These are phyloP conservation scores for Scolopax rusticola DNA, from an alignment of 2,797 vertebrate genomes.

Conservation along the genomic window DNA sequence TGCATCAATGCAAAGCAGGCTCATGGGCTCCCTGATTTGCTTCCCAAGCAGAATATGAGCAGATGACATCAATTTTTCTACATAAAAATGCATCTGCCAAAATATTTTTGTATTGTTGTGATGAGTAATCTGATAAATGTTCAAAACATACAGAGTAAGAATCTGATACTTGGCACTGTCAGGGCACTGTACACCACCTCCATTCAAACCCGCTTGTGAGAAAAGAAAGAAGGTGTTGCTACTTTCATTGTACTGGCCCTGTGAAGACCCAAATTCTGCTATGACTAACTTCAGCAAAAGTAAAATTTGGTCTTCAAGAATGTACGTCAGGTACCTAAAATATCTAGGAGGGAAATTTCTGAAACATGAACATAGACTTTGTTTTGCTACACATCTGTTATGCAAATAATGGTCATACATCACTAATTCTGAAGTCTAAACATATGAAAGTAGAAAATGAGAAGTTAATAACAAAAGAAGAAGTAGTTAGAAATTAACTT, in stretches of 20 bases:
- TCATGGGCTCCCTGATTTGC: neutral
- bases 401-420: constrained; percentile 56
- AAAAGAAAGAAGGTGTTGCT: neutral
- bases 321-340: neutral
- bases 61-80: neutral
- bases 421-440: constrained; percentile 56
- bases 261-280: neutral
- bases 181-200: neutral
- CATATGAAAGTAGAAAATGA: constrained; percentile 71
- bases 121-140: neutral
- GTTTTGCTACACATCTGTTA: constrained; percentile 30
- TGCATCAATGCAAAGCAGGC: neutral
- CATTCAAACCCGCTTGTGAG: accelerated
- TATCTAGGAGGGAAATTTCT: constrained; percentile 20
- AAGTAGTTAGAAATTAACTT: constrained; percentile 62
- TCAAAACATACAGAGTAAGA: neutral
- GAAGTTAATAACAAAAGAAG: constrained; percentile 56
- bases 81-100: neutral
- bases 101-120: neutral
- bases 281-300: neutral
- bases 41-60: neutral
- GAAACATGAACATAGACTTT: neutral
- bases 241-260: neutral
- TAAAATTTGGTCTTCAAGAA: neutral
- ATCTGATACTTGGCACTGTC: neutral